A percentile compares a stretch with the other conserved stretches of the same genome.
Conservation (phyloP, 1,140 invertebrate species). For the Uloborus diversus region DNA sequence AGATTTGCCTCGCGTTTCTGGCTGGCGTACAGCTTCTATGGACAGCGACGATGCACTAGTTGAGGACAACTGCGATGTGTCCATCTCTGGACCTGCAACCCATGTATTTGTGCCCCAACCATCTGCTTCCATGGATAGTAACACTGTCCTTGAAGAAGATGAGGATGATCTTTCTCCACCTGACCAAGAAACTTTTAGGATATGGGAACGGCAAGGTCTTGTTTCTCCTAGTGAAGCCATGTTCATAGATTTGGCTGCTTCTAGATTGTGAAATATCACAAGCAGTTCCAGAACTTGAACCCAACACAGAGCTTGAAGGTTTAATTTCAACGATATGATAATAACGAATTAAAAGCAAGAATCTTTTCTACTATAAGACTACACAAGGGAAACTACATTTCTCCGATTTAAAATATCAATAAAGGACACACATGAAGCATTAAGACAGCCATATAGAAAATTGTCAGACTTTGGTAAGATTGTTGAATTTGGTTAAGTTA, state of each 20-base stretch:
- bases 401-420: no score
- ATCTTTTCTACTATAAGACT: no score
- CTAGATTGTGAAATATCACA: slow-evolving; percentile 23
- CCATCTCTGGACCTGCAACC: slow-evolving; percentile 23
- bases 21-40: slow-evolving; percentile 12
- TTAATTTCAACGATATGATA: no score
- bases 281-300: no score
- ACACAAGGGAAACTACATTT: no score
- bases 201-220: slow-evolving; percentile 42
- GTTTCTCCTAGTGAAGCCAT: slow-evolving; percentile 37
- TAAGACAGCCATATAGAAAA: no score
- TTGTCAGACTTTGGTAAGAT: no score
- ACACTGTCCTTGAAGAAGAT: background rate
- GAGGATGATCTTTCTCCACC: slow-evolving; percentile 8
- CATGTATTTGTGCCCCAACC: slow-evolving; percentile 31
- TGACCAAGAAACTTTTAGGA: slow-evolving; percentile 27
- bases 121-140: background rate
- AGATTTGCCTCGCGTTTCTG: background rate
- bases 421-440: no score
- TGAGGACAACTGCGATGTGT: slow-evolving; percentile 10
- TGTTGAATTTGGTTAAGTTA: no score
- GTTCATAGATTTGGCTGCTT: slow-evolving; percentile 39
- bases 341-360: no score
- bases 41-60: slow-evolving; percentile 6
- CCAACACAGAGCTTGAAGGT: no score